These are phyloP conservation scores for Nannoperca obscura DNA, from an alignment of 2,797 vertebrate species.

Conservation along the genomic window DNA sequence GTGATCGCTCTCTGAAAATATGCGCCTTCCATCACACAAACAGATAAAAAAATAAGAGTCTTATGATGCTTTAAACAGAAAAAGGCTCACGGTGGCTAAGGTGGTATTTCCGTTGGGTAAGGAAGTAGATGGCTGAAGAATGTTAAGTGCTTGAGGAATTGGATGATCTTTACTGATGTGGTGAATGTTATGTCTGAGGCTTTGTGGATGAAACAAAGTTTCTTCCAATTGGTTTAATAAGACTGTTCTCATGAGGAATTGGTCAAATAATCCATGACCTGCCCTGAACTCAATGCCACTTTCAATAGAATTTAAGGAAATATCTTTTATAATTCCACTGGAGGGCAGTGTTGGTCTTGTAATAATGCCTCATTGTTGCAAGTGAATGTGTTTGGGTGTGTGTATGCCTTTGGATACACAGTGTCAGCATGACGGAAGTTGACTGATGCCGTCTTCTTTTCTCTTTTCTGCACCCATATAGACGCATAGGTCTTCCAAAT, in stretches of 20 bases:
- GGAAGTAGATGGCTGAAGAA: constrained; percentile 55
- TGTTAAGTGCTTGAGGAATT: constrained; percentile 54
- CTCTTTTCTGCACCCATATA: background rate
- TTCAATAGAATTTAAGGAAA: background rate
- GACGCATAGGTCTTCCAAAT: background rate
- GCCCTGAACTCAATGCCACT: constrained; percentile 40
- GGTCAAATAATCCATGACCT: constrained; percentile 56
- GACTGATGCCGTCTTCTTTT: background rate
- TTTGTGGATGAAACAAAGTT: constrained; percentile 51
- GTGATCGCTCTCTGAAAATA: constrained; percentile 71
- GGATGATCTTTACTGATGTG: constrained; percentile 62
- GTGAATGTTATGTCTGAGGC: constrained; percentile 61
- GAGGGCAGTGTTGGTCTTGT: constrained; percentile 64
- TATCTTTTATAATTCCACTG: constrained; percentile 38
- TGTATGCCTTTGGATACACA: background rate
- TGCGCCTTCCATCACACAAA: constrained; percentile 68
- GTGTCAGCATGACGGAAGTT: background rate
- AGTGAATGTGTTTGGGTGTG: background rate
- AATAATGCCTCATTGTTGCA: constrained; percentile 13
- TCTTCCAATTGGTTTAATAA: constrained; percentile 53
- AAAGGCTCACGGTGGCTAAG: constrained; percentile 53
- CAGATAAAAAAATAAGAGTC: constrained; percentile 54
- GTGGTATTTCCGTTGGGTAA: constrained; percentile 74
- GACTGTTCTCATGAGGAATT: constrained; percentile 45
- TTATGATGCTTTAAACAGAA: constrained; percentile 68